phyloP scores from a whole-genome alignment of 2,113 vertebrate species.

The Nematolebias whitei region DNA sequence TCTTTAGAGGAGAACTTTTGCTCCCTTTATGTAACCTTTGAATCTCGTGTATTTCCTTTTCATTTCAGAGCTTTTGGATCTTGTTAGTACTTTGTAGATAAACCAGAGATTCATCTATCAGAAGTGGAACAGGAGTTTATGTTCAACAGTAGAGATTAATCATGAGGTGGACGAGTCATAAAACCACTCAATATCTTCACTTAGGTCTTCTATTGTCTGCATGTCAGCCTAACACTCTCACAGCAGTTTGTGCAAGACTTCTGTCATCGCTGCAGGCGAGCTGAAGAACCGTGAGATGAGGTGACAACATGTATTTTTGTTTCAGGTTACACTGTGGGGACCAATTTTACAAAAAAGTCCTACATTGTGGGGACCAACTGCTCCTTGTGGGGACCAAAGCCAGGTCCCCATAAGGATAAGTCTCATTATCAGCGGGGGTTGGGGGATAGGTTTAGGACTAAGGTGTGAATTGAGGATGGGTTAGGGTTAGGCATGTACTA shows the following conservation, averaged over 20 bases:
- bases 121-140: slow-evolving; percentile 7
- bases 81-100: slow-evolving; percentile 14
- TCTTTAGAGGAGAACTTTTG: background rate
- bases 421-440: too few relatives aligned
- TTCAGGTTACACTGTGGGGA: too few relatives aligned
- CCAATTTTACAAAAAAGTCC: too few relatives aligned
- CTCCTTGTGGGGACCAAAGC: too few relatives aligned
- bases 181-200: background rate
- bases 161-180: slow-evolving; percentile 1
- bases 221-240: slow-evolving; percentile 3
- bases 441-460: too few relatives aligned
- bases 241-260: slow-evolving; percentile 11
- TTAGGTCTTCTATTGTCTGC: slow-evolving; percentile 9
- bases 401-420: too few relatives aligned
- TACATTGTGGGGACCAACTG: too few relatives aligned
- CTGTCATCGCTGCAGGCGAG: slow-evolving; percentile 21
- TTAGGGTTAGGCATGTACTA: too few relatives aligned
- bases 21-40: background rate
- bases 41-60: slow-evolving; percentile 19
- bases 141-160: background rate
- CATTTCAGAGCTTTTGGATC: slow-evolving; percentile 9
- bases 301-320: slow-evolving; percentile 18
- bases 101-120: slow-evolving; percentile 8
- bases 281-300: background rate
- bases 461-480: too few relatives aligned